These are phyloP conservation scores for Spea bombifrons DNA, from an alignment of 2,113 vertebrate genomes.

Conservation along the genomic window DNA sequence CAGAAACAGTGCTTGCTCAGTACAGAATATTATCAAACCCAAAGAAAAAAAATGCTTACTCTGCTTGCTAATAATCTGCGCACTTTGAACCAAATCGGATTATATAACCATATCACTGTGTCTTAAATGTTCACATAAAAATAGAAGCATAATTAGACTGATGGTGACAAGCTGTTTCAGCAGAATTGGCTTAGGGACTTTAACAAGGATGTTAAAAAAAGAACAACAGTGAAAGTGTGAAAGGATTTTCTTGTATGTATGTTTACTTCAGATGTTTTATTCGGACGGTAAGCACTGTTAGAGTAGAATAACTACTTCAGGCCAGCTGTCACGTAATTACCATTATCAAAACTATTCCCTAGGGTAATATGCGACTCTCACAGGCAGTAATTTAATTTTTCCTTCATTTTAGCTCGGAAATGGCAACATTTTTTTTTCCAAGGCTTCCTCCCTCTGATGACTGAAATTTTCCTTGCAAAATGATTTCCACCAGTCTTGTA, in stretches of 20 bases:
- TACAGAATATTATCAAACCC: constrained; percentile 9
- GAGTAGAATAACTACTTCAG: constrained; percentile 76
- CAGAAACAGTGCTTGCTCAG: not conserved
- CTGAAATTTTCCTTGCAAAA: constrained; percentile 79
- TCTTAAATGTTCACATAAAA: not conserved
- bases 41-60: constrained; percentile 27
- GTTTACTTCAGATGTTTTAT: constrained; percentile 71
- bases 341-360: constrained; percentile 76
- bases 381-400: constrained; percentile 82
- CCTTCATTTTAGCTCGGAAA: constrained; percentile 77
- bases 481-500: constrained; percentile 78
- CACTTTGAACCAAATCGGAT: not conserved
- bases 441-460: constrained; percentile 72
- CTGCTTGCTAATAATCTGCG: constrained; percentile 25
- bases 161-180: constrained; percentile 53
- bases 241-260: constrained; percentile 60
- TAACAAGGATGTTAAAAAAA: constrained; percentile 16
- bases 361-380: constrained; percentile 75
- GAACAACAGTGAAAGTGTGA: constrained; percentile 59
- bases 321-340: constrained; percentile 82
- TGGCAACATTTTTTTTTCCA: constrained; percentile 77
- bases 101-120: constrained; percentile 27
- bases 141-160: not conserved
- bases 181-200: constrained; percentile 29
- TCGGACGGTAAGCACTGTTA: constrained; percentile 75